phyloP scores from a whole-genome alignment of 1,140 invertebrate genomes.

The Eriosoma lanigerum region DNA sequence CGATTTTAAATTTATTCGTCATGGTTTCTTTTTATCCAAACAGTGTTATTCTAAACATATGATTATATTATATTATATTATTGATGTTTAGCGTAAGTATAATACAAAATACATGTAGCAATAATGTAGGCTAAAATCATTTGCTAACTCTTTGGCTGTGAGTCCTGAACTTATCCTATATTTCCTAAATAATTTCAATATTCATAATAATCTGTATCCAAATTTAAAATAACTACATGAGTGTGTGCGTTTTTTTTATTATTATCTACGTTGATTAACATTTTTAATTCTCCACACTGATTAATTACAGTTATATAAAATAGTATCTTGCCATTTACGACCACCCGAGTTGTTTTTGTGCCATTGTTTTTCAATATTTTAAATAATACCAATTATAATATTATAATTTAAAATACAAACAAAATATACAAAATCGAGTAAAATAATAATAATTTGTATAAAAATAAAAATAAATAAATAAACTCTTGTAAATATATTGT shows the following conservation, averaged over 20 bases:
- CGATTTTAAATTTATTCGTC: too few relatives aligned
- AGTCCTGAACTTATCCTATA: not conserved
- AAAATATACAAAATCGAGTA: conserved; percentile 27
- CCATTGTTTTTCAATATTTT: conserved; percentile 13
- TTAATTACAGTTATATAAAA: not conserved
- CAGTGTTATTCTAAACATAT: too few relatives aligned
- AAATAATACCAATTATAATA: not conserved
- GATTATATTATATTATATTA: too few relatives aligned
- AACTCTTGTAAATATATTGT: conserved; percentile 43
- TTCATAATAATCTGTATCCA: too few relatives aligned
- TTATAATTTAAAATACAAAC: not conserved
- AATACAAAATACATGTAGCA: too few relatives aligned
- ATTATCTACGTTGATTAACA: not conserved
- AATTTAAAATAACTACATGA: not conserved
- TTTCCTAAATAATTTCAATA: too few relatives aligned
- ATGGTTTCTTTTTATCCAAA: too few relatives aligned
- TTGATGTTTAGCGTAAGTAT: too few relatives aligned
- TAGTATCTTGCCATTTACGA: conserved; percentile 38
- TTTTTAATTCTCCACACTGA: not conserved
- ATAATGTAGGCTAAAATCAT: too few relatives aligned
- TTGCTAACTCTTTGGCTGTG: conserved; percentile 11
- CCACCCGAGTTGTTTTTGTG: conserved; percentile 32
- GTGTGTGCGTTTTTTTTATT: not conserved
- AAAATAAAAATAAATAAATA: too few relatives aligned
- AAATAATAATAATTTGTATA: conserved; percentile 38